Evolutionary conservation across 2,888 invertebrate species (phyloP).

Genomic region (Parelbella ahira): DNA sequence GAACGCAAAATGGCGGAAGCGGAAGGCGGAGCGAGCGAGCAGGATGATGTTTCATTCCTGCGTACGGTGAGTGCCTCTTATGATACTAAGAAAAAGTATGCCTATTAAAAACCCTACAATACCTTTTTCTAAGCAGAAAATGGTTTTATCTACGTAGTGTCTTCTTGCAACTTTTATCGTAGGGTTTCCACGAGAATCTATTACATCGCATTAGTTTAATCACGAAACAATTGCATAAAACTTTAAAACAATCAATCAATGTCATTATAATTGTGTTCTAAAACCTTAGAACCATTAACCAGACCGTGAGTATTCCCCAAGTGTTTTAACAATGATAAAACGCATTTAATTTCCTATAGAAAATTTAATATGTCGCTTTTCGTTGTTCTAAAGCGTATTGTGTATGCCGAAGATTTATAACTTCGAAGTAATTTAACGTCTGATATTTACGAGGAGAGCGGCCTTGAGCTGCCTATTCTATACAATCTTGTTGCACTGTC

Average conservation of each 20-base stretch:
- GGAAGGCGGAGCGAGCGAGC: slow-evolving; percentile 96
- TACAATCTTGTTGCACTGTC: neutral
- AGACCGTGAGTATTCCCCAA: too few species aligned
- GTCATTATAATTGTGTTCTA: too few species aligned
- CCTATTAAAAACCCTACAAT: neutral
- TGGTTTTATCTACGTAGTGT: too few species aligned
- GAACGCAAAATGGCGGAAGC: slow-evolving; percentile 90
- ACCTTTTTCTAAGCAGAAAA: too few species aligned
- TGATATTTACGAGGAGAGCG: slow-evolving; percentile 7
- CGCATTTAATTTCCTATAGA: neutral
- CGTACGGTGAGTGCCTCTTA: slow-evolving; percentile 90
- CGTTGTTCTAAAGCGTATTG: neutral
- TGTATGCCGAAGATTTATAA: slow-evolving; percentile 10
- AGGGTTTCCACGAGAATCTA: too few species aligned
- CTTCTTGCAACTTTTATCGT: too few species aligned
- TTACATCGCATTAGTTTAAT: too few species aligned
- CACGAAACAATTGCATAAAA: too few species aligned
- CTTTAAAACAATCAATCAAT: too few species aligned
- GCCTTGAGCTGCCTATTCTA: slow-evolving; percentile 11
- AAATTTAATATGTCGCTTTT: neutral
- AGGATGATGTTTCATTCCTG: slow-evolving; percentile 99
- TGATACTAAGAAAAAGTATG: neutral
- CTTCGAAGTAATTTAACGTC: slow-evolving; percentile 2
- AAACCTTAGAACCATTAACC: too few species aligned
- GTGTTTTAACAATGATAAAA: too few species aligned